These are phyloP conservation scores for Babyrousa celebensis DNA, from an alignment of 2,797 vertebrate species.

Conservation along the genomic window DNA sequence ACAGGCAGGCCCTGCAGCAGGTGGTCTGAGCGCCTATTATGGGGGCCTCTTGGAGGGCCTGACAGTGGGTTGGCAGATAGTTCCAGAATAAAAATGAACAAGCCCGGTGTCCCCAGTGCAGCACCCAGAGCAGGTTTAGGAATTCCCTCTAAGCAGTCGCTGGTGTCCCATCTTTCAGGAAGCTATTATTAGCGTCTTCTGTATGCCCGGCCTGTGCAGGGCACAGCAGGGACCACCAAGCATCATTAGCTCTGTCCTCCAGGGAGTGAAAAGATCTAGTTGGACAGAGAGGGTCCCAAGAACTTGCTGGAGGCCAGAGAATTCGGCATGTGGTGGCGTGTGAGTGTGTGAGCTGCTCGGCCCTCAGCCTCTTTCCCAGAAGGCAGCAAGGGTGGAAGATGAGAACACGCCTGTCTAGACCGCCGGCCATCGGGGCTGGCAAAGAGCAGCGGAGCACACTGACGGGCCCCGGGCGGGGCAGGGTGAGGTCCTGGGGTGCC, in stretches of 20 bases:
- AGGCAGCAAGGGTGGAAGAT: no score
- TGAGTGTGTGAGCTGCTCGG: background rate
- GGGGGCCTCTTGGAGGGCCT: no score
- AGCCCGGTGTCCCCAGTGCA: background rate
- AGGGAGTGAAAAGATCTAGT: background rate
- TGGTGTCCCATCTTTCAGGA: background rate
- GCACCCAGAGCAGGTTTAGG: background rate
- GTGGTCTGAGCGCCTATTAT: background rate
- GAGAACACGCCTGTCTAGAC: rapidly evolving
- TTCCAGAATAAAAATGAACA: background rate
- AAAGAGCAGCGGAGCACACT: background rate
- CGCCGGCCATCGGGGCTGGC: background rate
- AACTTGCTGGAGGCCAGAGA: background rate
- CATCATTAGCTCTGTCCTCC: background rate
- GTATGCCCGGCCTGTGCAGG: background rate
- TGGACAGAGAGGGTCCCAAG: background rate
- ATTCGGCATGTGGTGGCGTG: rapidly evolving
- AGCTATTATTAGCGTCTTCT: background rate
- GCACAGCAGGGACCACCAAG: background rate
- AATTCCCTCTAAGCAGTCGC: background rate
- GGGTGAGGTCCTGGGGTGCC: background rate
- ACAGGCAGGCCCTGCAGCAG: rapidly evolving
- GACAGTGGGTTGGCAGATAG: background rate
- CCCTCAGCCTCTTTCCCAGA: background rate
- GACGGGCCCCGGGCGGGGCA: no score